These are phyloP conservation scores for Fukomys damarensis DNA, from an alignment of 2,113 vertebrate species.

Conservation along the genomic window DNA sequence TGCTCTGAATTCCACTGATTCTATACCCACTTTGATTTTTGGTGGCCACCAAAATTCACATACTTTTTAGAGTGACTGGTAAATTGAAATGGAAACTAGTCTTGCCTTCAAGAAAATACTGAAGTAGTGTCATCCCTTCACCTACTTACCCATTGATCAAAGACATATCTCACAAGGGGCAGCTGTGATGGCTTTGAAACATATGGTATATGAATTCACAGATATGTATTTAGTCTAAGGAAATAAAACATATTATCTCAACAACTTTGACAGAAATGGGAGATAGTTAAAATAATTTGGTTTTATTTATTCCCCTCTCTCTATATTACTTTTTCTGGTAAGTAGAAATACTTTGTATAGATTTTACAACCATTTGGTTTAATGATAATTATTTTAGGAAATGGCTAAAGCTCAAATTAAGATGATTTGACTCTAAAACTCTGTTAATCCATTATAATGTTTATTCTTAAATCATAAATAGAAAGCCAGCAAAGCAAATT, in stretches of 20 bases:
- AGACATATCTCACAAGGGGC: background rate
- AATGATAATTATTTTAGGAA: background rate
- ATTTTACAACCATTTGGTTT: background rate
- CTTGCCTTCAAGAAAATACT: background rate
- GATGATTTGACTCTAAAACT: background rate
- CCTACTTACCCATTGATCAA: rapidly evolving
- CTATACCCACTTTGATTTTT: background rate
- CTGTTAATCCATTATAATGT: background rate
- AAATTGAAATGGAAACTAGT: background rate
- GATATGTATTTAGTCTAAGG: background rate
- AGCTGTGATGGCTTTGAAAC: background rate
- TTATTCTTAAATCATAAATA: background rate
- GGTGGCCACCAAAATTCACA: background rate
- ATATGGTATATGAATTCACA: background rate
- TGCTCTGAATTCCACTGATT: background rate
- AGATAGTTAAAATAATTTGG: background rate
- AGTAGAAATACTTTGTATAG: background rate
- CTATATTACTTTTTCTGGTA: background rate
- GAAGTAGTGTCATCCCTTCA: background rate
- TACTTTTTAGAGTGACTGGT: background rate
- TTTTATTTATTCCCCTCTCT: background rate
- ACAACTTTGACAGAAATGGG: background rate
- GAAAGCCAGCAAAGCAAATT: background rate
- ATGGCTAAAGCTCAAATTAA: background rate
- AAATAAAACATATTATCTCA: background rate